Conservation (phyloP, 1,140 invertebrate genomes). For the Diorhabda carinulata region DNA sequence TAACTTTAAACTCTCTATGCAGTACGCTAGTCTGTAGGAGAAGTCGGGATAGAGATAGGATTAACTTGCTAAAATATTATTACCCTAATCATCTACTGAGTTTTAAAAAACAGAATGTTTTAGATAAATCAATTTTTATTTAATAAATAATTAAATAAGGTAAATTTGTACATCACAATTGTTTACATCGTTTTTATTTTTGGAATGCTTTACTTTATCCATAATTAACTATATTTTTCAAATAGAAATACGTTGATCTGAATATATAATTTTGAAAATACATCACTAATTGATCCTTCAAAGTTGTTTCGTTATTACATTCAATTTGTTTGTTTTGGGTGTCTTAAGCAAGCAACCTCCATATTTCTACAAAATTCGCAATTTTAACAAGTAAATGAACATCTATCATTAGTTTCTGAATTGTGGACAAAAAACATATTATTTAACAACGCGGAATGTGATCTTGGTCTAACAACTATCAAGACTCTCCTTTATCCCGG, state of each 20-base stretch:
- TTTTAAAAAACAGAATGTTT: conserved; percentile 1
- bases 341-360: too few species aligned
- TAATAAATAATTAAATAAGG: conserved; percentile 19
- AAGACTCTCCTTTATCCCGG: too few species aligned
- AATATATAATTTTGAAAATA: conserved; percentile 30
- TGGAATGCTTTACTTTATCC: conserved; percentile 22
- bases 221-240: conserved; percentile 22
- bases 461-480: too few species aligned
- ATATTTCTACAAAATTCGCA: too few species aligned
- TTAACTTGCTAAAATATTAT: neutral
- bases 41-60: too few species aligned
- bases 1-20: too few species aligned
- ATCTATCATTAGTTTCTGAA: too few species aligned
- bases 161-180: conserved; percentile 35
- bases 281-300: conserved; percentile 21
- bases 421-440: too few species aligned
- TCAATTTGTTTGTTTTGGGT: neutral
- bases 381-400: too few species aligned
- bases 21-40: too few species aligned
- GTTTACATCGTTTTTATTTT: conserved; percentile 24
- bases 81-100: neutral
- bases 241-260: conserved; percentile 20
- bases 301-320: conserved; percentile 22
- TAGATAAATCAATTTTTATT: conserved; percentile 15
- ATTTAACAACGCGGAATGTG: too few species aligned